Conservation (phyloP, 2,113 vertebrate genomes). For the Ailurus styani region DNA sequence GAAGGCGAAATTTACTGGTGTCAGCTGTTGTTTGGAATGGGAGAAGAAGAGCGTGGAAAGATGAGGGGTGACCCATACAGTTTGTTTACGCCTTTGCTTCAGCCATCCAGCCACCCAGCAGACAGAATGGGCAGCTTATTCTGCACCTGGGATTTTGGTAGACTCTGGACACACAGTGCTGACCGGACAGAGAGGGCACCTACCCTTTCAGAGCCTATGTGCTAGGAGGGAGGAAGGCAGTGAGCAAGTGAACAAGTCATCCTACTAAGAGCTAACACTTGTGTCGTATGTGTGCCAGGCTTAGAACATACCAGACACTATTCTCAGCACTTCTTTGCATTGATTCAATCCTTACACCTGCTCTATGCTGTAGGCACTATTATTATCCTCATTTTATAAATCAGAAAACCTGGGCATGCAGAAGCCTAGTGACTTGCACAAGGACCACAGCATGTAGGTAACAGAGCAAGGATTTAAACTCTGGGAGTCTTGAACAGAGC, state of each 20-base stretch:
- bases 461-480: neutral
- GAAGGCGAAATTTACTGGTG: neutral
- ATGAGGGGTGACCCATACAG: neutral
- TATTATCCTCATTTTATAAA: neutral
- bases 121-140: neutral
- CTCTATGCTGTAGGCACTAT: neutral
- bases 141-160: neutral
- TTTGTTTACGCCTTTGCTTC: neutral
- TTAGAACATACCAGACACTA: neutral
- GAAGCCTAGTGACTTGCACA: neutral
- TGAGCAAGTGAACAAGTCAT: neutral
- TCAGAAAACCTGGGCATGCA: neutral
- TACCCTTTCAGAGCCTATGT: neutral
- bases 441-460: neutral
- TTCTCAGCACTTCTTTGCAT: neutral
- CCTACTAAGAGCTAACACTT: neutral
- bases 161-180: neutral
- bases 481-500: neutral
- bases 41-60: neutral
- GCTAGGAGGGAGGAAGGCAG: neutral
- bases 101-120: neutral
- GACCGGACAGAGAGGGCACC: neutral
- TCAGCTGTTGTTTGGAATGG: neutral
- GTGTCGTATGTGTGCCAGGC: neutral
- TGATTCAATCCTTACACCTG: neutral